Evolutionary conservation across 2,888 invertebrate species (phyloP), one percentile per base, ranked within the genome.

Genomic region (Gandaritis pyraliata): DNA sequence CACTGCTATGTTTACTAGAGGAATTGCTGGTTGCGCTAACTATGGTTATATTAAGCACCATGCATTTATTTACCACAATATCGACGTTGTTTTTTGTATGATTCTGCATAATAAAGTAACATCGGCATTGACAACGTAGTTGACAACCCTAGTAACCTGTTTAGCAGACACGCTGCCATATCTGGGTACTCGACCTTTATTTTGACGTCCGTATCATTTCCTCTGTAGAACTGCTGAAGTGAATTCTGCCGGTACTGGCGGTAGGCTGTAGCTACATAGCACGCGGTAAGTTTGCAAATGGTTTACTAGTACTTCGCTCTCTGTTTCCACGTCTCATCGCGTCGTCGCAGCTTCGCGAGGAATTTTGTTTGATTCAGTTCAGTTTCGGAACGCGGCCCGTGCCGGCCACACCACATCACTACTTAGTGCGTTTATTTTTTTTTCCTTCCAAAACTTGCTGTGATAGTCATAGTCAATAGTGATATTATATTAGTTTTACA

Each of bases 381-480:
- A n/a, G 5, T 23, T 79, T 76, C 78, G 78, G 76, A 83, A 76
- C 81, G 83, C 75, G 80, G 78, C 81, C 78, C 81, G 82, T 67
- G 77, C 64, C 59, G 72, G 68, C 67, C 74, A 78, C 81, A 83
- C 84, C 69, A 45, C 52, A n/a, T 49, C 84, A 45, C 52, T 16
- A 56, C 65, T 64, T 72, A 72, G 72, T 72, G 68, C 53, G 52
- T 55, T 29, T 59, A 15, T 11, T 47, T 56, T 65, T n/a, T 73
- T 74, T 68, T 70, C 70, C 68, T 46, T 67, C 18, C 68, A 65
- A 70, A 60, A 73, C 83, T 83, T 85, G 75, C 87, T 85, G 86
- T 85, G 81, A 81, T 81, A 74, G 74, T 74, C 74, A 81, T 81
- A 75, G 74, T 74, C 74, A 58, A 70, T 73, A 74, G 85, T 83